phyloP scores from a whole-genome alignment of 2,113 vertebrate genomes.

The Lepisosteus osseus region DNA sequence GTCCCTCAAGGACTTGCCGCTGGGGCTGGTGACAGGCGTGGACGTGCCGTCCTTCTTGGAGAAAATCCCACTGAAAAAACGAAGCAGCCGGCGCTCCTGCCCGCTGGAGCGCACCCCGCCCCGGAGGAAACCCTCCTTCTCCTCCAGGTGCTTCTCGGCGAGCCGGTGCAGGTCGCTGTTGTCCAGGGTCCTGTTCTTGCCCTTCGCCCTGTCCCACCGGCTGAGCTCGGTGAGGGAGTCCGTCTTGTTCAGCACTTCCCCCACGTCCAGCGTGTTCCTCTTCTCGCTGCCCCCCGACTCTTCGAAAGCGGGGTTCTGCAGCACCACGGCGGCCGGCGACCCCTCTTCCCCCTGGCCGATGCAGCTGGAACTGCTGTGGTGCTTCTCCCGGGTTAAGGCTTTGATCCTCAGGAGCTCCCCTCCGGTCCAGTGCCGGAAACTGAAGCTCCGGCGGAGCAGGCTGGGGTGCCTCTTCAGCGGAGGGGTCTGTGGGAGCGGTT shows the following conservation, averaged over 20 bases:
- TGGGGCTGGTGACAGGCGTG: constrained; percentile 59
- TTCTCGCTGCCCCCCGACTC: constrained; percentile 47
- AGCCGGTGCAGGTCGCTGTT: constrained; percentile 84
- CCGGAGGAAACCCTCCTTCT: constrained; percentile 45
- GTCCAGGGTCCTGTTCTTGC: constrained; percentile 86
- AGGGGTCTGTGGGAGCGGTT: constrained; percentile 32
- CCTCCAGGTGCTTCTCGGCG: constrained; percentile 63
- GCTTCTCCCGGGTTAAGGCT: constrained; percentile 61
- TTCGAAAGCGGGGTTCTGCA: constrained; percentile 34
- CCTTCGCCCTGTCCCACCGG: constrained; percentile 71
- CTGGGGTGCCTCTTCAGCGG: constrained; percentile 53
- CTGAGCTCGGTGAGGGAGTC: constrained; percentile 68
- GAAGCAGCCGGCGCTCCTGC: constrained; percentile 73
- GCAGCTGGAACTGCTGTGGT: constrained; percentile 66
- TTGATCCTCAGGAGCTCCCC: constrained; percentile 58
- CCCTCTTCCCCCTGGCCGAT: constrained; percentile 11
- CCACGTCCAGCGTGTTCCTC: constrained; percentile 73
- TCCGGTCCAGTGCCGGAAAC: constrained; percentile 79
- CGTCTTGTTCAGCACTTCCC: constrained; percentile 71
- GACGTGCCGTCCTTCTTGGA: constrained; percentile 65
- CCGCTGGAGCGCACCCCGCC: constrained; percentile 39
- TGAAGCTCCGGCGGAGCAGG: constrained; percentile 78
- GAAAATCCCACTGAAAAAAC: constrained; percentile 91
- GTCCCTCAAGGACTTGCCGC: constrained; percentile 45
- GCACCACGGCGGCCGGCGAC: background rate